Percentiles rank a stretch among this genome's conserved stretches.
Evolutionary conservation across 2,113 vertebrate species (phyloP).

Genomic region (Trogon surrucura): DNA sequence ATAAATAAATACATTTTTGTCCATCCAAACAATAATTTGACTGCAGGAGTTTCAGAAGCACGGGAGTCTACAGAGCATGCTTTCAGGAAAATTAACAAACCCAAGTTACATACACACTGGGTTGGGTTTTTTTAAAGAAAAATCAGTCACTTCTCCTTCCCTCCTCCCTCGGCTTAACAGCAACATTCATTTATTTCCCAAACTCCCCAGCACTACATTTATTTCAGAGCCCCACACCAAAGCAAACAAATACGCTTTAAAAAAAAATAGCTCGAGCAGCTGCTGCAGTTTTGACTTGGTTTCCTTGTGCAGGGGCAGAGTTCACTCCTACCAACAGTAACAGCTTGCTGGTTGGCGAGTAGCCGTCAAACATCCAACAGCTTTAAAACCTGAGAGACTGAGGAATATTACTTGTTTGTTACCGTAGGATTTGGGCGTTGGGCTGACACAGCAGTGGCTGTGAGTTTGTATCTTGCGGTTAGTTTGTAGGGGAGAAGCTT

Average conservation of each 20-base stretch:
- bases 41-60: not conserved
- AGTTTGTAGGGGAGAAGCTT: not conserved
- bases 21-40: not conserved
- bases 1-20: not conserved
- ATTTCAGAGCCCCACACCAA: not conserved
- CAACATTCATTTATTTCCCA: not conserved
- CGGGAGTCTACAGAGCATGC: fast-evolving
- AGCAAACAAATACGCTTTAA: not conserved
- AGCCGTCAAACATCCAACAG: not conserved
- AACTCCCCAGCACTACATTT: not conserved
- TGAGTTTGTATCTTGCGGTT: not conserved
- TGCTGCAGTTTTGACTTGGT: not conserved
- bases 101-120: not conserved
- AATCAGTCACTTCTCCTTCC: not conserved
- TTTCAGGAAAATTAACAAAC: not conserved
- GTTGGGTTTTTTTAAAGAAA: not conserved
- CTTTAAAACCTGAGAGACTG: not conserved
- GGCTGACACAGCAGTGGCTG: not conserved
- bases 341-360: not conserved
- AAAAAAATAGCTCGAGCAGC: not conserved
- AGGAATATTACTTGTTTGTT: not conserved
- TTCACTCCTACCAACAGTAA: not conserved
- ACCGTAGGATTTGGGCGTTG: not conserved
- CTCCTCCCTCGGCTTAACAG: not conserved
- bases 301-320: not conserved